These are phyloP conservation scores for Dasyprocta punctata DNA, from an alignment of 2,113 vertebrate genomes.

Conservation along the genomic window DNA sequence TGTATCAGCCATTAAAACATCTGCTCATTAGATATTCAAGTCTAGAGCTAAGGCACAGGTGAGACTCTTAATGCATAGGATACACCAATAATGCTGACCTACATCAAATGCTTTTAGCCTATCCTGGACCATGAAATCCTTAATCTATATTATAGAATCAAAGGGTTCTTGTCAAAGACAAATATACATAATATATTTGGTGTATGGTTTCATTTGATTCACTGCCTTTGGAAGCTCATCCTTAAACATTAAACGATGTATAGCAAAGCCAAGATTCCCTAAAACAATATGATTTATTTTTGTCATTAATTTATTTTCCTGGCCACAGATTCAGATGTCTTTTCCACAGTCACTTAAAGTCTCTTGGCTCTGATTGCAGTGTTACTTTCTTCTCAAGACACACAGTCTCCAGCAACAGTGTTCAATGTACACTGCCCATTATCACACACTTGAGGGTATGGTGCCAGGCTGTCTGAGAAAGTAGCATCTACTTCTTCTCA, in stretches of 20 bases:
- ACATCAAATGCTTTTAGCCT: background rate
- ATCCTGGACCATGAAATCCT: background rate
- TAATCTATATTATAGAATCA: background rate
- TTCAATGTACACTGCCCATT: background rate
- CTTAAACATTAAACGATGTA: background rate
- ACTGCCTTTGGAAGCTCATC: background rate
- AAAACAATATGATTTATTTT: background rate
- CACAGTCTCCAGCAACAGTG: background rate
- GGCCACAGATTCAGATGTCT: background rate
- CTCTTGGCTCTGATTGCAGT: background rate
- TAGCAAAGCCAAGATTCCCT: background rate
- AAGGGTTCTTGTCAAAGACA: background rate
- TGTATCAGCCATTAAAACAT: background rate
- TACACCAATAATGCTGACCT: background rate
- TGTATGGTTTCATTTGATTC: background rate
- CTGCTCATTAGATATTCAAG: background rate
- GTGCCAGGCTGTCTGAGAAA: background rate
- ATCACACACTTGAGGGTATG: background rate
- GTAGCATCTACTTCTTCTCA: background rate
- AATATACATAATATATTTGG: background rate
- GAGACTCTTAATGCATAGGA: background rate
- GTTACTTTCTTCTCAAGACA: background rate
- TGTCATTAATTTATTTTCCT: background rate
- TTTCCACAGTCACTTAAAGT: slow-evolving; percentile 4
- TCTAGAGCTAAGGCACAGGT: background rate